Conservation (phyloP, 2,797 vertebrate genomes). For the Channallabes apus region DNA sequence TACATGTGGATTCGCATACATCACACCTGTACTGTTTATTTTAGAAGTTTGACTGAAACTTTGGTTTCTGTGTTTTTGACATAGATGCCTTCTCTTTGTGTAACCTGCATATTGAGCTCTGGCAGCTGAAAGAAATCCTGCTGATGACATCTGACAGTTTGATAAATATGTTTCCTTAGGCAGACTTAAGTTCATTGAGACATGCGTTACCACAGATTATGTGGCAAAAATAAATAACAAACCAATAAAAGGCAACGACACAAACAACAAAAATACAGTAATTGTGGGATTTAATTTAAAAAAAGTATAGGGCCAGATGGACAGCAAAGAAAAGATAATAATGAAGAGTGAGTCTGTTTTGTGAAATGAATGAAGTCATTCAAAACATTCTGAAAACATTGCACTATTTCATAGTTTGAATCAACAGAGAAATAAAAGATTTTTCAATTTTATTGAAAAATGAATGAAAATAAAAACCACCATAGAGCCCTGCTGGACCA, state of each 20-base stretch:
- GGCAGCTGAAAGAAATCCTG: background rate
- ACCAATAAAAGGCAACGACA: conserved; percentile 48
- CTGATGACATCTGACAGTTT: background rate
- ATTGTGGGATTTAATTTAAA: conserved; percentile 27
- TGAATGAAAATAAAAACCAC: conserved; percentile 62
- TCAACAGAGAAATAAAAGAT: conserved; percentile 1
- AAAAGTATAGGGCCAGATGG: conserved; percentile 23
- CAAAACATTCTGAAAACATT: conserved; percentile 7
- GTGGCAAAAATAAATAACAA: conserved; percentile 55
- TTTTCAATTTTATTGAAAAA: too few relatives aligned
- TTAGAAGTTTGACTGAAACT: conserved; percentile 2
- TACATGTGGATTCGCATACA: background rate
- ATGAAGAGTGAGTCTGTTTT: conserved; percentile 21
- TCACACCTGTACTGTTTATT: conserved; percentile 18
- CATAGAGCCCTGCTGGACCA: conserved; percentile 75
- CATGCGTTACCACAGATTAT: conserved; percentile 27
- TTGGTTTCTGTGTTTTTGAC: background rate
- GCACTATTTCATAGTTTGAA: background rate
- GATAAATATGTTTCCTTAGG: background rate
- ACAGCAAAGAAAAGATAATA: background rate
- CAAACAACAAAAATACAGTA: conserved; percentile 49
- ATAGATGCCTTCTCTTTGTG: background rate
- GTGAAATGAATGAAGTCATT: conserved; percentile 31
- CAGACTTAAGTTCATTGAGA: conserved; percentile 29
- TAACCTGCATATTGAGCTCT: background rate